Percentiles rank a stretch among this genome's conserved stretches.
Conservation (phyloP, 2,888 invertebrate species). For the Callosobruchus maculatus region DNA sequence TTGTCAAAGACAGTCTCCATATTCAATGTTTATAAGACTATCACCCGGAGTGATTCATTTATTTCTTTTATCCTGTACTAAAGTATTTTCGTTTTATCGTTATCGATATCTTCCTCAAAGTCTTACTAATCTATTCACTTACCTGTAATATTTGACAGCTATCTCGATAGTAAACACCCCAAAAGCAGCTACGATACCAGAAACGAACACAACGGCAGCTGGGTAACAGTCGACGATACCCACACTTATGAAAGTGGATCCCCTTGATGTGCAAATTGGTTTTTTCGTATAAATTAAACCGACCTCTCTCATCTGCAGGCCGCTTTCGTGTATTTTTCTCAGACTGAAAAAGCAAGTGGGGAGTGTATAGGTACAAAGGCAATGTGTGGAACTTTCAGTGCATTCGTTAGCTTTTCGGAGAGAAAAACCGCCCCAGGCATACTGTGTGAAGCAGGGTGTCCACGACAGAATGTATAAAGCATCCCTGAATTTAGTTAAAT, state of each 20-base stretch:
- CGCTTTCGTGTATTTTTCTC: conserved; percentile 57
- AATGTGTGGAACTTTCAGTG: background rate
- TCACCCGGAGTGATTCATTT: no score
- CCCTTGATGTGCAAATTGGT: conserved; percentile 56
- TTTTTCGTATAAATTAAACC: conserved; percentile 56
- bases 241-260: conserved; percentile 61
- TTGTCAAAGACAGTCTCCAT: no score
- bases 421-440: background rate
- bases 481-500: no score
- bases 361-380: background rate
- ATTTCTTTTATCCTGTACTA: no score
- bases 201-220: conserved; percentile 41
- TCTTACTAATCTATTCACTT: background rate
- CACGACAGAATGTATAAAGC: no score
- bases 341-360: conserved; percentile 45
- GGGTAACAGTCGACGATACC: conserved; percentile 57
- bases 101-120: no score
- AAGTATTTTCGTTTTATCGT: no score
- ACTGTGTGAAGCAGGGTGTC: no score
- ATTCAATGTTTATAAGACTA: no score
- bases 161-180: background rate
- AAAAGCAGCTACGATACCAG: conserved; percentile 26
- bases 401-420: background rate
- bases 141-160: background rate
- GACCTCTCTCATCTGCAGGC: conserved; percentile 56